These are phyloP conservation scores for Myathropa florea DNA, from an alignment of 2,888 invertebrate species.

Conservation along the genomic window DNA sequence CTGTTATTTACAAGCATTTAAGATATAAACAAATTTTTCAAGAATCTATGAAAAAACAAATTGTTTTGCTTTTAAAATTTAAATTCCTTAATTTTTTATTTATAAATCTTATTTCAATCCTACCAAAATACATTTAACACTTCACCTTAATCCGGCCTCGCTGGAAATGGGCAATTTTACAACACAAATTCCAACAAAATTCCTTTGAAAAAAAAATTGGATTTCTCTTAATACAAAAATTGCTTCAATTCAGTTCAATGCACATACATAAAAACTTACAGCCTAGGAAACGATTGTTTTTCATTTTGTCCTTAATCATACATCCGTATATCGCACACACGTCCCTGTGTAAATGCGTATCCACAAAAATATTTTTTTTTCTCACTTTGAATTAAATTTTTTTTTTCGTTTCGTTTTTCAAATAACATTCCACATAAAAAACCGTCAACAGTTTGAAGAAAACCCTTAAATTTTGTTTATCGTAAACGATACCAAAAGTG, in stretches of 20 bases:
- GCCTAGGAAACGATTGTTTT: conserved; percentile 13
- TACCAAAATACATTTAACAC: conserved; percentile 36
- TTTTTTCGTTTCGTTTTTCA: conserved; percentile 25
- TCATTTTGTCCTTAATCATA: not conserved
- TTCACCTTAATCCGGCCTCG: conserved; percentile 28
- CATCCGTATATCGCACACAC: not conserved
- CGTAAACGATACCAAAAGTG: conserved; percentile 35
- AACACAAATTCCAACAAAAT: conserved; percentile 46
- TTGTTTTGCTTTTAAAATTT: conserved; percentile 4
- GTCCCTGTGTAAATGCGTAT: not conserved
- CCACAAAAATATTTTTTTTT: conserved; percentile 3
- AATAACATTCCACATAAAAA: conserved; percentile 42
- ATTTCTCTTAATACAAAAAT: conserved; percentile 47
- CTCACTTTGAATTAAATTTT: conserved; percentile 46
- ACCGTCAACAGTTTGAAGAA: conserved; percentile 63
- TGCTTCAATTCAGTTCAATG: conserved; percentile 69
- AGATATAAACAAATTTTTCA: conserved; percentile 64
- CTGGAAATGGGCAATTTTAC: conserved; percentile 23
- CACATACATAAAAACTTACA: conserved; percentile 59
- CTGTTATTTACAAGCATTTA: conserved; percentile 68
- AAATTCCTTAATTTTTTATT: not conserved
- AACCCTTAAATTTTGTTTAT: not conserved
- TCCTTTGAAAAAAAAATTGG: not conserved
- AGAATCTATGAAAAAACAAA: conserved; percentile 60
- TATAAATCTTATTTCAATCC: not conserved